Conservation (phyloP, 2,113 vertebrate genomes). For the Promerops cafer region DNA sequence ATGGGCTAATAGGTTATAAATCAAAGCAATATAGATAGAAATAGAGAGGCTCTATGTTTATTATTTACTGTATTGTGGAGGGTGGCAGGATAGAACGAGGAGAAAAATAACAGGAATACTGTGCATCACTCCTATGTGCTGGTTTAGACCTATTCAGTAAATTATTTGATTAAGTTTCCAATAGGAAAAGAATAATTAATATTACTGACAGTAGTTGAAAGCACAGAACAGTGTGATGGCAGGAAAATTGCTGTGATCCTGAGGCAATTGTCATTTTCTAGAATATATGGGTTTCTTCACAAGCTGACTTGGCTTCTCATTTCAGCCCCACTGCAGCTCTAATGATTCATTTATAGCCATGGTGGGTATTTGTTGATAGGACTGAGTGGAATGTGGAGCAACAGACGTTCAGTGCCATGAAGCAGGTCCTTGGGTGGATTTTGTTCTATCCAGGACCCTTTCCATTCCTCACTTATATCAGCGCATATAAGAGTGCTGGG, state of each 20-base stretch:
- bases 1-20: not conserved
- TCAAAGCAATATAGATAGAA: not conserved
- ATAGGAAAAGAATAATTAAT: not conserved
- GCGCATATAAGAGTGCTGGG: rapidly evolving
- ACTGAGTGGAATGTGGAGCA: not conserved
- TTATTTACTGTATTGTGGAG: not conserved
- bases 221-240: not conserved
- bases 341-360: not conserved
- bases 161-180: not conserved
- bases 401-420: not conserved
- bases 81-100: not conserved
- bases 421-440: not conserved
- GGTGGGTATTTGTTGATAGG: not conserved
- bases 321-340: not conserved
- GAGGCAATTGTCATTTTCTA: not conserved
- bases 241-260: not conserved
- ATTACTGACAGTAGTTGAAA: not conserved
- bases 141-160: not conserved
- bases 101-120: not conserved
- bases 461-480: not conserved
- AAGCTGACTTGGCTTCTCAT: not conserved
- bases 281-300: not conserved
- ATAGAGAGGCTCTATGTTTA: not conserved
- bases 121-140: not conserved
- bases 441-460: not conserved